phyloP scores from a whole-genome alignment of 2,797 vertebrate species.

The Lepidocolaptes lacrymiger region DNA sequence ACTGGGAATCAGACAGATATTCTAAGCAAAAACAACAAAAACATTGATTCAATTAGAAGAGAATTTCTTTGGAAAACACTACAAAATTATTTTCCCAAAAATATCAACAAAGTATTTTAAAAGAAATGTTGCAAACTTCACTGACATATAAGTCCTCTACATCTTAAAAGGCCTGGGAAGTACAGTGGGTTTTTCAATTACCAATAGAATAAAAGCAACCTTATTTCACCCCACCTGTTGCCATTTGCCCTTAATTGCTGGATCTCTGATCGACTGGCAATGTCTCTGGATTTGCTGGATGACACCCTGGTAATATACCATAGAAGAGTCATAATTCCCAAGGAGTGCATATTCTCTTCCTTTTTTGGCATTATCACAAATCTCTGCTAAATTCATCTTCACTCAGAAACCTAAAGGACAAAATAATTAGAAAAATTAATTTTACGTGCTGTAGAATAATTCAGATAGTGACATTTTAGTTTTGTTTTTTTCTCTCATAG shows the following conservation, averaged over 20 bases:
- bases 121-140: not conserved
- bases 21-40: not conserved
- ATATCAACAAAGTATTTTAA: not conserved
- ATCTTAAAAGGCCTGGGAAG: not conserved
- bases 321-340: conserved; percentile 95
- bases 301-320: conserved; percentile 97
- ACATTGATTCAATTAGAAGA: not conserved
- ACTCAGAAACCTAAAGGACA: conserved; percentile 68
- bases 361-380: conserved; percentile 96
- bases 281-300: conserved; percentile 95
- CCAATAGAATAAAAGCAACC: not conserved
- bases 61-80: not conserved
- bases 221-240: conserved; percentile 84
- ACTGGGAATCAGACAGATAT: not conserved
- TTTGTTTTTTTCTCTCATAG: not conserved
- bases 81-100: not conserved
- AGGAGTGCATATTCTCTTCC: conserved; percentile 95
- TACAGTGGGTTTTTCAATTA: not conserved
- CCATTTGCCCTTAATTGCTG: conserved; percentile 91
- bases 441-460: not conserved
- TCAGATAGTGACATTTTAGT: not conserved
- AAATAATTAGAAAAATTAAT: not conserved
- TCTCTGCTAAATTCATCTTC: conserved; percentile 94
- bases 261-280: conserved; percentile 89
- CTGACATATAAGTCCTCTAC: not conserved